Evolutionary conservation across 2,113 vertebrate species (phyloP).

Genomic region (Eretmochelys imbricata): DNA sequence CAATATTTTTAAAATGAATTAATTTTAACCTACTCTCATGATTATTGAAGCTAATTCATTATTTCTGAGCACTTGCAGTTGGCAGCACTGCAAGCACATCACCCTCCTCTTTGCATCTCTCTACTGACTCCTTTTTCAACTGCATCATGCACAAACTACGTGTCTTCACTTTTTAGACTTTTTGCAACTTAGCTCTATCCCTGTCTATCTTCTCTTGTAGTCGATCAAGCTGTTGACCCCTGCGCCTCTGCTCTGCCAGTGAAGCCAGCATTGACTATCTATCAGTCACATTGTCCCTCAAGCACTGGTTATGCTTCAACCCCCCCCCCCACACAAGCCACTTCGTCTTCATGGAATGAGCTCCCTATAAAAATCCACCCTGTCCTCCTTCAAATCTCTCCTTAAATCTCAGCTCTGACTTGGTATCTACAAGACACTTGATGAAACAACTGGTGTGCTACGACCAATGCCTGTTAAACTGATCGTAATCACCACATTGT

Average conservation of each 20-base stretch:
- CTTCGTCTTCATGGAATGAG: neutral
- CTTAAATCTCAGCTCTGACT: neutral
- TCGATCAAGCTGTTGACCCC: neutral
- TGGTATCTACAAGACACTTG: neutral
- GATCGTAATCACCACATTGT: neutral
- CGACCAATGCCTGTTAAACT: neutral
- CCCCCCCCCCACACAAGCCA: neutral
- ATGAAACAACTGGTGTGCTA: neutral
- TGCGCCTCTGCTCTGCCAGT: neutral
- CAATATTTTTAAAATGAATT: neutral
- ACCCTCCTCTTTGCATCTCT: neutral
- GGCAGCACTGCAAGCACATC: neutral
- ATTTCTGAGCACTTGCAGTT: neutral
- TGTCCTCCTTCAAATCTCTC: neutral
- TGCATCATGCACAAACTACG: neutral
- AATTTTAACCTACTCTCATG: neutral
- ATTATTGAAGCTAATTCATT: neutral
- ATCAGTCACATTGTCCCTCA: neutral
- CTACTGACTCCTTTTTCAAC: neutral
- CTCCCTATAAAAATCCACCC: accelerated
- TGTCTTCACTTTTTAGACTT: neutral
- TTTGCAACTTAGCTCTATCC: accelerated
- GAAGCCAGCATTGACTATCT: neutral
- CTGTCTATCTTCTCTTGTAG: neutral
- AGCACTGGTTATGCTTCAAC: neutral